phyloP scores from a whole-genome alignment of 2,888 invertebrate species.

The Cephus rjabovi region DNA sequence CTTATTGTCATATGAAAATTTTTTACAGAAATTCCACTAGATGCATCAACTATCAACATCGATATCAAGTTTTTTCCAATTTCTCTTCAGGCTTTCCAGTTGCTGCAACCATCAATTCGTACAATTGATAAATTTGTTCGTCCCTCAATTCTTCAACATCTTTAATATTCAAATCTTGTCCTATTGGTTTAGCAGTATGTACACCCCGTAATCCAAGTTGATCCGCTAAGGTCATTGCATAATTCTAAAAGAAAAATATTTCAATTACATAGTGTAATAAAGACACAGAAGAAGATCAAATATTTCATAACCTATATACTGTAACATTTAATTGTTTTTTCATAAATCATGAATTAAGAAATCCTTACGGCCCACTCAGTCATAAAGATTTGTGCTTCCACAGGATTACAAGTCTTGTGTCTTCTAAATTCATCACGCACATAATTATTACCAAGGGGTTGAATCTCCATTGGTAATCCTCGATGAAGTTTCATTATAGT shows the following conservation, averaged over 20 bases:
- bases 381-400: conserved; percentile 82
- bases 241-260: conserved; percentile 72
- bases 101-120: conserved; percentile 83
- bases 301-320: background rate
- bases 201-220: conserved; percentile 79
- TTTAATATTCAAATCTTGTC: conserved; percentile 72
- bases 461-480: conserved; percentile 78
- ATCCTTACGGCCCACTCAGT: conserved; percentile 87
- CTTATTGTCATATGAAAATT: background rate
- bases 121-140: conserved; percentile 87
- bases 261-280: background rate
- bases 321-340: background rate
- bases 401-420: conserved; percentile 79
- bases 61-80: conserved; percentile 21
- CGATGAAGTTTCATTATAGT: conserved; percentile 82
- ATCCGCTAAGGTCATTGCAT: conserved; percentile 79
- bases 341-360: conserved; percentile 26
- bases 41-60: background rate
- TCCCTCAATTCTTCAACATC: conserved; percentile 80
- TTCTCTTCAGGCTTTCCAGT: conserved; percentile 60
- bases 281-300: background rate
- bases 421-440: conserved; percentile 87
- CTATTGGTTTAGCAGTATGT: conserved; percentile 72
- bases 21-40: background rate
- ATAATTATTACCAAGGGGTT: conserved; percentile 80